Conservation (phyloP, 2,888 invertebrate genomes). For the Abrostola tripartita region DNA sequence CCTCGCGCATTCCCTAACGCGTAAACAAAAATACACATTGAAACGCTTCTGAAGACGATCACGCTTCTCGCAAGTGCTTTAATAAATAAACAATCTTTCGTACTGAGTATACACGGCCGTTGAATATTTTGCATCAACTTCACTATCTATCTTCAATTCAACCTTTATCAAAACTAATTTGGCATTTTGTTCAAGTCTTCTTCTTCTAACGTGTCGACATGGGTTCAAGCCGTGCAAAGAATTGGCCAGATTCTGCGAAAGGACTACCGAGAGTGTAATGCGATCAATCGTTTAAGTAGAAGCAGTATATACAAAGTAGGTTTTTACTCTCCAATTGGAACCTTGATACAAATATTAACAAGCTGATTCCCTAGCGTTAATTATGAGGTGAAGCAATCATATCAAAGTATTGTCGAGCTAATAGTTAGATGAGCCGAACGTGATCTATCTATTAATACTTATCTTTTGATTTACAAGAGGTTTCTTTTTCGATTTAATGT, state of each 20-base stretch:
- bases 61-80: conserved; percentile 44
- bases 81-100: conserved; percentile 48
- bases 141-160: no score
- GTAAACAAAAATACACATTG: conserved; percentile 76
- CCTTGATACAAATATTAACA: conserved; percentile 1
- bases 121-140: conserved; percentile 13
- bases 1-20: conserved; percentile 64
- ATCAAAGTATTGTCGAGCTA: conserved; percentile 32
- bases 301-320: no score
- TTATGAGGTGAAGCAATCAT: conserved; percentile 34
- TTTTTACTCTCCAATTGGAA: background rate
- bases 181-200: background rate
- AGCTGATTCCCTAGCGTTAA: conserved; percentile 17
- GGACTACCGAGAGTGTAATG: no score
- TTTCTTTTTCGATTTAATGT: conserved; percentile 7
- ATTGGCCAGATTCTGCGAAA: no score
- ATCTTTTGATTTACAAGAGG: conserved; percentile 27
- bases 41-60: conserved; percentile 47
- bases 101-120: conserved; percentile 10
- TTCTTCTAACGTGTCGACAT: background rate
- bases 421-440: conserved; percentile 33
- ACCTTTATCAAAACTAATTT: conserved; percentile 7
- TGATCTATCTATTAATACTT: conserved; percentile 47
- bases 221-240: no score
- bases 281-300: no score